Conservation (phyloP, 2,113 vertebrate species). For the Paedocypris sp. region DNA sequence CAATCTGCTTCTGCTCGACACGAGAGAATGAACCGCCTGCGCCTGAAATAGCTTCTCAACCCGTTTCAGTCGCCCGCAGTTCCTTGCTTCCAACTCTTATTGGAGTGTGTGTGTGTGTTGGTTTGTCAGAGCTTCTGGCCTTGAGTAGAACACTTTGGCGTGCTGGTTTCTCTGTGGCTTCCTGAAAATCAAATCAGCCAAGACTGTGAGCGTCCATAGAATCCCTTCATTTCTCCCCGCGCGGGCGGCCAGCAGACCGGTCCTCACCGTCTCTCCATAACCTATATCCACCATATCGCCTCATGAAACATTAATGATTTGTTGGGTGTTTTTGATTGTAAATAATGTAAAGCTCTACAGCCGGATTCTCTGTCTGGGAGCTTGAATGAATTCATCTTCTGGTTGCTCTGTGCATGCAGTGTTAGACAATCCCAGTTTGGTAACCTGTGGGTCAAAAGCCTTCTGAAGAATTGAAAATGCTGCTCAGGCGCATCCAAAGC, state of each 20-base stretch:
- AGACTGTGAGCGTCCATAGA: not conserved
- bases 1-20: not conserved
- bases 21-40: not conserved
- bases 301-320: constrained; percentile 23
- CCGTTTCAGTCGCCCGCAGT: not conserved
- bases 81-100: not conserved
- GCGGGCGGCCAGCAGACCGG: constrained; percentile 9
- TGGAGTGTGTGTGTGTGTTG: not conserved
- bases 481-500: not conserved
- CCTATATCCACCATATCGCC: constrained; percentile 11
- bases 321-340: constrained; percentile 4
- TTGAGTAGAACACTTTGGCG: not conserved
- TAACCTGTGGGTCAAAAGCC: not conserved
- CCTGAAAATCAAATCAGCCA: not conserved
- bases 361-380: not conserved
- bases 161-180: not conserved
- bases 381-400: not conserved
- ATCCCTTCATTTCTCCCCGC: no score
- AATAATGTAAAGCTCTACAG: constrained; percentile 21
- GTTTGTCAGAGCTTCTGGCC: not conserved
- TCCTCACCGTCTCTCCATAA: constrained; percentile 13
- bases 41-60: constrained; percentile 16
- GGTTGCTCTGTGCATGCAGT: not conserved
- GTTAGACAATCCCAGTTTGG: not conserved
- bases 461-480: not conserved